These are phyloP conservation scores for Erythrolamprus reginae DNA, from an alignment of 2,113 vertebrate genomes.

Conservation along the genomic window DNA sequence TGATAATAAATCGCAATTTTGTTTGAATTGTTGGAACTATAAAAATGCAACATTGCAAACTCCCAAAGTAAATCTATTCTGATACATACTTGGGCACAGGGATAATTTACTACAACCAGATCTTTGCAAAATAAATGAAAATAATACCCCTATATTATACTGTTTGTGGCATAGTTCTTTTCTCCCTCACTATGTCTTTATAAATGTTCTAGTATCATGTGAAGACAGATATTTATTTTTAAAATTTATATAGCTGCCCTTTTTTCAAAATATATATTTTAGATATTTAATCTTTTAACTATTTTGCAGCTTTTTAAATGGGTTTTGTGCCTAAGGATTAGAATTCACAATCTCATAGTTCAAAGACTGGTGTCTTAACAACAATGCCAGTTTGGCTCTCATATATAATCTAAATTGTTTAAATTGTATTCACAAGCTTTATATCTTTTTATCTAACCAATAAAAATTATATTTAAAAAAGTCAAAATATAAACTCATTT, in stretches of 20 bases:
- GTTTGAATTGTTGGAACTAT: not conserved
- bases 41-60: not conserved
- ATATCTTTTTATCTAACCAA: not conserved
- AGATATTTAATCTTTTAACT: not conserved
- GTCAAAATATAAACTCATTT: not conserved
- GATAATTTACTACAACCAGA: not conserved
- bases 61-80: not conserved
- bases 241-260: not conserved
- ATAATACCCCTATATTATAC: not conserved
- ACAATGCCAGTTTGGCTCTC: not conserved
- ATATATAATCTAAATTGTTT: not conserved
- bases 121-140: not conserved
- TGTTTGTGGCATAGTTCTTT: not conserved
- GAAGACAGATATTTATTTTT: not conserved
- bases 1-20: not conserved
- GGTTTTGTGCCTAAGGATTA: not conserved
- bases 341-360: not conserved
- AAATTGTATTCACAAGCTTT: not conserved
- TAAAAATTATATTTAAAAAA: not conserved
- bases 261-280: not conserved
- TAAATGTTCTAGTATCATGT: not conserved
- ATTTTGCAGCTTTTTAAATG: not conserved
- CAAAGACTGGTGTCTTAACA: not conserved
- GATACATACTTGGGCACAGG: not conserved
- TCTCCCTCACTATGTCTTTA: not conserved